phyloP scores from a whole-genome alignment of 2,797 vertebrate species.

The Chrysocyon brachyurus region DNA sequence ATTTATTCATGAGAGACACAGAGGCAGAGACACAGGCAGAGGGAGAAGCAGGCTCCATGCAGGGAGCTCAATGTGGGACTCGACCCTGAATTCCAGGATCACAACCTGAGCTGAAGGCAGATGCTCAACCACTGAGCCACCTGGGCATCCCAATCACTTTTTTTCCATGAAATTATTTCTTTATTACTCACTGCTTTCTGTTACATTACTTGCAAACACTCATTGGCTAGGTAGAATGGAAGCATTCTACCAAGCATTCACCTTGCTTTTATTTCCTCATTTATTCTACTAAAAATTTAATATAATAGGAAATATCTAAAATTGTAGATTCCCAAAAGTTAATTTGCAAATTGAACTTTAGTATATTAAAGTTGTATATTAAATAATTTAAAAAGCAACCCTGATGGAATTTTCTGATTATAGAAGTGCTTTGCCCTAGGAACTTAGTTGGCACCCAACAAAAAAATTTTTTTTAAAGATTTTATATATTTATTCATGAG shows the following conservation, averaged over 20 bases:
- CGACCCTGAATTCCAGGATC: too few species aligned
- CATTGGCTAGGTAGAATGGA: not conserved
- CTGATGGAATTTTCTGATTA: conserved; percentile 8
- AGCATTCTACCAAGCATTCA: not conserved
- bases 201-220: not conserved
- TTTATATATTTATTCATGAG: too few species aligned
- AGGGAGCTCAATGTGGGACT: too few species aligned
- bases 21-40: too few species aligned
- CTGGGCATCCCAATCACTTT: not conserved
- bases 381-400: conserved; percentile 53
- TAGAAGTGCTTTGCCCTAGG: not conserved
- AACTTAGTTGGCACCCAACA: not conserved
- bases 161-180: conserved; percentile 30
- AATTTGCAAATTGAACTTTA: conserved; percentile 47
- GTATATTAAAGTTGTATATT: conserved; percentile 54
- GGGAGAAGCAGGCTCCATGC: too few species aligned
- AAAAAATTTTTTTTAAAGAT: not conserved
- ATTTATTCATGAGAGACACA: too few species aligned
- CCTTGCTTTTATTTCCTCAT: conserved; percentile 51
- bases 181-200: conserved; percentile 30
- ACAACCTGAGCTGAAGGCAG: too few species aligned
- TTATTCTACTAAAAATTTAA: conserved; percentile 41
- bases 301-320: conserved; percentile 39
- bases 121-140: too few species aligned
- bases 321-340: conserved; percentile 9